Percentiles rank a stretch among this genome's conserved stretches.
These are phyloP conservation scores for Bombus turneri DNA, from an alignment of 1,140 invertebrate genomes.

Conservation along the genomic window DNA sequence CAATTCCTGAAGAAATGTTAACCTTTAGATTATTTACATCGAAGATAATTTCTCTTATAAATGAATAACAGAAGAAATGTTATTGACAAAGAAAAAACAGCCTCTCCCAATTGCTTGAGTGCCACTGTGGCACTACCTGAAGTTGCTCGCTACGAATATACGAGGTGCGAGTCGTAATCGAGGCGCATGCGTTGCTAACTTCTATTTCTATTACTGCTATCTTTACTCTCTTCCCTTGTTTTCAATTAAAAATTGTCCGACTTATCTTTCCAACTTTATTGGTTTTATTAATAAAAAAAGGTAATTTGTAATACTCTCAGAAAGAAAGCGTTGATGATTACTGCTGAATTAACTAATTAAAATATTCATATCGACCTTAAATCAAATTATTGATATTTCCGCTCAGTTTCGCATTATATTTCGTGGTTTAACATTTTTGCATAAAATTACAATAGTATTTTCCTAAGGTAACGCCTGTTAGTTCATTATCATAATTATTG, in stretches of 20 bases:
- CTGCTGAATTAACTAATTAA: neutral
- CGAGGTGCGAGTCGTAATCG: neutral
- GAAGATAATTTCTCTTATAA: neutral
- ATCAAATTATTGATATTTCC: neutral
- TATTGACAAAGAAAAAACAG: neutral
- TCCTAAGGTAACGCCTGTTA: neutral
- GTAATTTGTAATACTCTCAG: neutral
- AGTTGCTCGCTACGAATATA: slow-evolving; percentile 18
- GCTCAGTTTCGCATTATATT: neutral
- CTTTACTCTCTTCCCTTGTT: neutral
- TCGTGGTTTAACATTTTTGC: neutral
- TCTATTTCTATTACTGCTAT: slow-evolving; percentile 4
- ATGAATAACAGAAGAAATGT: slow-evolving; percentile 3
- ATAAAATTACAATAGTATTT: neutral
- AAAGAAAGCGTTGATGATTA: neutral
- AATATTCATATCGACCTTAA: neutral
- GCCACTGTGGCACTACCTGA: slow-evolving; percentile 64
- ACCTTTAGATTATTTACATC: slow-evolving; percentile 46
- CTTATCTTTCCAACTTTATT: neutral
- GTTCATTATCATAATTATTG: neutral
- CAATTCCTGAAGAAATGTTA: slow-evolving; percentile 11
- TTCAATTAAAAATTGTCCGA: neutral
- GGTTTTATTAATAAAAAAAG: neutral
- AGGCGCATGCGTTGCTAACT: slow-evolving; percentile 64
- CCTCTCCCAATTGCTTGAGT: slow-evolving; percentile 35